Evolutionary conservation across 1,140 invertebrate species (phyloP), one percentile per base, ranked within the genome.

Genomic region (Gryllus bimaculatus): DNA sequence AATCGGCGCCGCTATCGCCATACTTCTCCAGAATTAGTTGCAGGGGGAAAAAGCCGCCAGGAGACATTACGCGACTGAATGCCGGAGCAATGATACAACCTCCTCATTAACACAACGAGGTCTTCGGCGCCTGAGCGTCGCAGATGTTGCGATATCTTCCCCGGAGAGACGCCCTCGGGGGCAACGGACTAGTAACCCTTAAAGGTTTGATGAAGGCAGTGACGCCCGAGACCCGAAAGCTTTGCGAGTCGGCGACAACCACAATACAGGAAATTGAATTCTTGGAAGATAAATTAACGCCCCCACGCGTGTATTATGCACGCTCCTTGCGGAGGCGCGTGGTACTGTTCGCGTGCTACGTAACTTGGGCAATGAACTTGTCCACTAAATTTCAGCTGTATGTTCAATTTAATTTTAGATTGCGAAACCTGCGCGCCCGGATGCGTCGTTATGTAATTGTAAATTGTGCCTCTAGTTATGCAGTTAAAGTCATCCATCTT

Each of bases 191-290:
- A 39, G 26, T 39, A 39, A 39, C 26, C 26, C 26, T 39, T 39
- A 39, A 39, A 39, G 26, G 26, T 18, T 66, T 66, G 54, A 66
- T 66, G 54, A 13, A 39, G 26, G 26, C 26, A 39, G 26, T 3
- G 54, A 66, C 54, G 18, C 10, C 54, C 10, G 54, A 66, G 10
- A 0, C 54, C 54, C 18, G 10, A 10, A n/a, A 18, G 54, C 54
- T 10, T 66, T 66, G 54, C 54, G 7, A 13, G 54, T 10, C 54
- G 10, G 54, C 18, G 10, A 13, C 54, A 66, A 18, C 54, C 18
- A 66, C 54, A 66, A 66, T 66, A 18, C 54, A 66, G 54, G 54
- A 66, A 66, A 66, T 66, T 66, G 54, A 66, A 66, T 66, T 66
- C 54, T 66, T 18, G 54, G 10, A 7, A 66, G 54, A 66, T 66